Evolutionary conservation across 2,797 vertebrate species (phyloP), one percentile per base, ranked within the genome.

Genomic region (Gambusia yucatana): DNA sequence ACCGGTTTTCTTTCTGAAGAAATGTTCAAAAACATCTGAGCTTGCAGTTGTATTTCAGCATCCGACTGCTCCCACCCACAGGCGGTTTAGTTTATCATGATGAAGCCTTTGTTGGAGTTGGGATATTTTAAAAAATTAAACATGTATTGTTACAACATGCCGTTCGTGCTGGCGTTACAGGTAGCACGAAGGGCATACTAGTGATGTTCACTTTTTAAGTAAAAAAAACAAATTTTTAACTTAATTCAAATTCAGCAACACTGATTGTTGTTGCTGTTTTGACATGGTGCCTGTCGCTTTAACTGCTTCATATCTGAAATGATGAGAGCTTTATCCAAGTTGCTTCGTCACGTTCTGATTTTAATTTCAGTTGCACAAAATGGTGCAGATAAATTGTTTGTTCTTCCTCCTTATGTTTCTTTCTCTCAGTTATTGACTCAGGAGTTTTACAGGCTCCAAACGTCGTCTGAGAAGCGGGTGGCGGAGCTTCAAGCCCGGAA

Each of bases 391-490:
- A 22, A 65, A 36, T 22, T 16, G 25, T 20, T 30, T 33, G 57
- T 16, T 61, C 2, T n/a, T 17, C 7, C 43, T 41, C 39, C 9
- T 48, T 13, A 63, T 67, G 61, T 39, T 48, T 28, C 57, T 17
- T 14, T 76, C 72, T 25, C n/a, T 69, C 92, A 99, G 98, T 96
- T 99, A 88, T 95, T 99, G 93, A 99, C 97, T 50, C 98, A 98
- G 93, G 98, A 99, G 93, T 99, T 99, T 94, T 99, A 99, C 75
- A 94, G 95, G 85, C 97, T 99, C 78, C 98, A 99, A 93, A 94
- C 97, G 36, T 96, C 96, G 78, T 97, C 97, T 77, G 98, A 99
- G 94, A 97, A 97, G 90, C 96, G 93, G 14, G 92, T 95, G 90
- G 94, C 93, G 9, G 98, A 98, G 93, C 96, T 99, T 84, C 97